Evolutionary conservation across 2,888 invertebrate genomes (phyloP).

Genomic region (Sepioteuthis lessoniana): DNA sequence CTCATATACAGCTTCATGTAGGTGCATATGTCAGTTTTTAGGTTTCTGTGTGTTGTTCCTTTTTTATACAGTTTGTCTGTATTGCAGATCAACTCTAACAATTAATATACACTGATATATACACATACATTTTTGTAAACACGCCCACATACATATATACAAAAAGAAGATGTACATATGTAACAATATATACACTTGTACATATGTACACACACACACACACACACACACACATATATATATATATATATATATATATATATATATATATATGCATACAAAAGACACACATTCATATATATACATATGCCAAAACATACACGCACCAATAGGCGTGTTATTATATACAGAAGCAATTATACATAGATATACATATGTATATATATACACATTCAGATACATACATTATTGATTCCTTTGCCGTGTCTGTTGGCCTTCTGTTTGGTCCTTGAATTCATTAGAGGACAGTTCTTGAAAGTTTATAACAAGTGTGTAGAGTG

Average conservation of each 20-base stretch:
- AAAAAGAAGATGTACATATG: not conserved
- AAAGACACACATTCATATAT: not conserved
- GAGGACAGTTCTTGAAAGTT: not conserved
- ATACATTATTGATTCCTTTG: constrained; percentile 23
- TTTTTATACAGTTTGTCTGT: not conserved
- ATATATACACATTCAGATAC: not conserved
- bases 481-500: not conserved
- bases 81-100: not conserved
- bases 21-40: not conserved
- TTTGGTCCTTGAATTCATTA: not conserved
- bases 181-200: not conserved
- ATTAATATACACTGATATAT: constrained; percentile 36
- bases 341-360: not conserved
- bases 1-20: not conserved
- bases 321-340: not conserved
- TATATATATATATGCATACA: not conserved
- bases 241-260: not conserved
- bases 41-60: not conserved
- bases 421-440: constrained; percentile 17
- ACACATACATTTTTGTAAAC: constrained; percentile 17
- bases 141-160: constrained; percentile 36
- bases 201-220: too few species aligned
- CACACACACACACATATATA: too few species aligned
- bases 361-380: not conserved
- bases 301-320: not conserved